Evolutionary conservation across 2,113 vertebrate genomes (phyloP).

Genomic region (Cyanoliseus patagonus): DNA sequence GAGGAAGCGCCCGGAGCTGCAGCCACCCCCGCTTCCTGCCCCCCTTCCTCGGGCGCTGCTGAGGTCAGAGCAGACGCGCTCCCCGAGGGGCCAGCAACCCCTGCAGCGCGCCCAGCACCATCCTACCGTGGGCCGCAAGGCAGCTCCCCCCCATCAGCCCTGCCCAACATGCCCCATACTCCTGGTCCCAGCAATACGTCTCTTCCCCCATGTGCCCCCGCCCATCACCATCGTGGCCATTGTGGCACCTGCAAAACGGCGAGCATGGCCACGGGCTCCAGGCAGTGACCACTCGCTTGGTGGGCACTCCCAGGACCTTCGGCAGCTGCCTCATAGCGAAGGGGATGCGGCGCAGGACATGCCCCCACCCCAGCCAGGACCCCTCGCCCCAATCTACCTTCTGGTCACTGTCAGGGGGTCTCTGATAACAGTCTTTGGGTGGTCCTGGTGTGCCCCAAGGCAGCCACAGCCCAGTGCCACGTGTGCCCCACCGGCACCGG

Average conservation of each 20-base stretch:
- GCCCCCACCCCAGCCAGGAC: background rate
- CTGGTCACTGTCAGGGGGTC: background rate
- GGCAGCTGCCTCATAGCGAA: accelerated
- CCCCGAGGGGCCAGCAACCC: background rate
- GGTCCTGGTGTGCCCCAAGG: background rate
- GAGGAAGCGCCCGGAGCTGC: slow-evolving; percentile 50
- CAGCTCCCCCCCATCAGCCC: accelerated
- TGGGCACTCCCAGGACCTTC: too few relatives aligned
- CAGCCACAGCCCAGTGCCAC: background rate
- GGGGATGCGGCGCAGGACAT: background rate
- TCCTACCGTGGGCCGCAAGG: background rate
- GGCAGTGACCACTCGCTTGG: accelerated
- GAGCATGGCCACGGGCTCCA: accelerated
- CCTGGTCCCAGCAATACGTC: background rate
- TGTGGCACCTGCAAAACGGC: accelerated
- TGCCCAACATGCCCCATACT: accelerated
- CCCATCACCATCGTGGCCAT: accelerated
- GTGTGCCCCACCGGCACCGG: background rate
- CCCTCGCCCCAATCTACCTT: background rate
- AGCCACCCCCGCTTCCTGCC: slow-evolving; percentile 53
- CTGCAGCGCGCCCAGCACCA: background rate
- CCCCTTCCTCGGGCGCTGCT: slow-evolving; percentile 29
- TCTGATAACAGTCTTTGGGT: background rate
- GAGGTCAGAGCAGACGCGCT: slow-evolving; percentile 43
- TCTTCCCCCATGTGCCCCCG: background rate